Evolutionary conservation across 2,113 vertebrate genomes (phyloP).

Genomic region (Barnardius zonarius): DNA sequence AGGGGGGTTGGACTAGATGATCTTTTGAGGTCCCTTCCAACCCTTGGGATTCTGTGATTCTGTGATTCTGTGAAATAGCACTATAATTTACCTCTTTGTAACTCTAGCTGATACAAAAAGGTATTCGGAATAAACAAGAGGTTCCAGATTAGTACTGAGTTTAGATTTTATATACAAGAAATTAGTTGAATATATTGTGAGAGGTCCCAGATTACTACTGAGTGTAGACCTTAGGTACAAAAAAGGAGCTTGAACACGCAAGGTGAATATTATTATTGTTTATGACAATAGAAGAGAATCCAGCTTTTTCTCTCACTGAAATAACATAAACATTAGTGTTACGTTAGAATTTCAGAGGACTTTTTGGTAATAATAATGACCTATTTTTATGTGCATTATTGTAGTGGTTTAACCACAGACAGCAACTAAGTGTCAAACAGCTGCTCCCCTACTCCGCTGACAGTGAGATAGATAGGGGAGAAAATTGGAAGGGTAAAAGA

Average conservation of each 20-base stretch:
- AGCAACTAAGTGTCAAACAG: not conserved
- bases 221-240: not conserved
- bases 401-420: not conserved
- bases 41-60: no score
- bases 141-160: not conserved
- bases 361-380: not conserved
- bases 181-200: not conserved
- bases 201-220: not conserved
- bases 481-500: not conserved
- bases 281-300: not conserved
- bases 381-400: not conserved
- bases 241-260: not conserved
- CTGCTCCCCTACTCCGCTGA: not conserved
- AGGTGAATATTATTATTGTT: not conserved
- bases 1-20: no score
- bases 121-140: not conserved
- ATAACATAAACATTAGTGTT: not conserved
- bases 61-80: no score
- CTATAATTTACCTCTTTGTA: not conserved
- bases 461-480: not conserved
- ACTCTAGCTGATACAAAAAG: not conserved
- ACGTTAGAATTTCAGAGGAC: not conserved
- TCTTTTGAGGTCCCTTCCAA: no score
- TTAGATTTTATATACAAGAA: not conserved
- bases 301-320: not conserved